Base-by-base conservation (phyloP, 2,888 invertebrate genomes). In the Megastigmus dorsalis region DNA sequence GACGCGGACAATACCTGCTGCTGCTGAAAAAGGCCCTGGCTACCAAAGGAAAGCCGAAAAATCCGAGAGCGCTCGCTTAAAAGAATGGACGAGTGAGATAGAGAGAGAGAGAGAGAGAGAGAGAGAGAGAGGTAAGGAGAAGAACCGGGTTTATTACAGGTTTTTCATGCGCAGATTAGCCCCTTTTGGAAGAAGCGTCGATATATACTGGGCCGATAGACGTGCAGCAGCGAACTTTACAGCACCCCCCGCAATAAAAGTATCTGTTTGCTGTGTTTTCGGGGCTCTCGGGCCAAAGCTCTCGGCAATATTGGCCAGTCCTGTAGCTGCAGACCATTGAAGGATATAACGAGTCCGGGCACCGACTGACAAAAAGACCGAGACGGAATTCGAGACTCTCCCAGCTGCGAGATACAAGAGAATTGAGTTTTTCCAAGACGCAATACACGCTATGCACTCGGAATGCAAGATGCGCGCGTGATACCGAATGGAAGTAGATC, bases 141-240 rank as follows among this genome's bases (percentile, higher is more conserved):
- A 59, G 18, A 63, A 74, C 79, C 79, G 80, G 82, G 85, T 85
- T 85, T 85, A 85, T 85, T 84, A 83, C 83, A 84, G 81, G 83
- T 81, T 84, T 84, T 85, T 84, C 84, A 84, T 83, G 83, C 81
- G 81, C 80, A 85, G 85, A 86, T 86, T 86, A 85, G 85, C 82
- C 85, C 85, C 84, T 84, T 85, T 84, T 83, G 57, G 84, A 84
- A n/a, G n/a, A n/a, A 82, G 80, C 83, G 82, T 84, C 84, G 84
- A 85, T 84, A 82, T 82, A 15, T 5, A 20, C 36, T 23, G 55
- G 45, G 50, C 80, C 81, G 82, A 84, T 84, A 13, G 70, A 26
- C 43, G n/a, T 7, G 33, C 82, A 76, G n/a, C 81, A 73, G 81
- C 36, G 76, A 78, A 77, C 78, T 85, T 85, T 86, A 86, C 82